Evolutionary conservation across 2,888 invertebrate genomes (phyloP).

Genomic region (Hypena proboscidalis): DNA sequence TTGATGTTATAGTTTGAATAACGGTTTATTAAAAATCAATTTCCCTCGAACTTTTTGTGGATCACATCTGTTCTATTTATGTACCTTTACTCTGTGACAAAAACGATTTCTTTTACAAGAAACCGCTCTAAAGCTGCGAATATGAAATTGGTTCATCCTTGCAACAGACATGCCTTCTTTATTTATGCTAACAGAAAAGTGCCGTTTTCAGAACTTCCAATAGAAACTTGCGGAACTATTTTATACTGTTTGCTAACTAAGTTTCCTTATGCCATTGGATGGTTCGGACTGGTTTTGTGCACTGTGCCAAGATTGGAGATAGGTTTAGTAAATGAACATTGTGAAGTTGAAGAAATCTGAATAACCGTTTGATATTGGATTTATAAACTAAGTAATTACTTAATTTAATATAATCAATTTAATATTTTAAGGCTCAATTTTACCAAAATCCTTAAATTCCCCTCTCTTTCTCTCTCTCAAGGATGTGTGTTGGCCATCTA

Average conservation of each 20-base stretch:
- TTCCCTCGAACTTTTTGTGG: neutral
- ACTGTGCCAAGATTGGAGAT: neutral
- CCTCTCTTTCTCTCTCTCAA: too few species aligned
- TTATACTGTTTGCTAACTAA: conserved; percentile 30
- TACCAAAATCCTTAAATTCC: too few species aligned
- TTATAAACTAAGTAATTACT: too few species aligned
- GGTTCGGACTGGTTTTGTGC: conserved; percentile 8
- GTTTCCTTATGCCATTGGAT: conserved; percentile 19
- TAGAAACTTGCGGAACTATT: conserved; percentile 36
- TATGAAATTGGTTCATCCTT: conserved; percentile 72
- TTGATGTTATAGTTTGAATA: too few species aligned
- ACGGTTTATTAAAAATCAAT: too few species aligned
- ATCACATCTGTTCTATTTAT: conserved; percentile 15
- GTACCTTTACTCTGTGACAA: conserved; percentile 58
- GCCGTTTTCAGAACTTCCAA: conserved; percentile 45
- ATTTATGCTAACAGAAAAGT: conserved; percentile 54
- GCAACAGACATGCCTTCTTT: conserved; percentile 61
- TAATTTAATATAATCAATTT: too few species aligned
- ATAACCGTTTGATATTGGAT: too few species aligned
- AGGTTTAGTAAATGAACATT: neutral
- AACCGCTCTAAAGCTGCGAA: conserved; percentile 65
- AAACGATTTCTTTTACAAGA: conserved; percentile 65
- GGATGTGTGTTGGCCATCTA: too few species aligned
- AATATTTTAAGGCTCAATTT: too few species aligned
- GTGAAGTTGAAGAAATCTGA: neutral